phyloP scores from a whole-genome alignment of 1,140 invertebrate genomes.

The Apis laboriosa region DNA sequence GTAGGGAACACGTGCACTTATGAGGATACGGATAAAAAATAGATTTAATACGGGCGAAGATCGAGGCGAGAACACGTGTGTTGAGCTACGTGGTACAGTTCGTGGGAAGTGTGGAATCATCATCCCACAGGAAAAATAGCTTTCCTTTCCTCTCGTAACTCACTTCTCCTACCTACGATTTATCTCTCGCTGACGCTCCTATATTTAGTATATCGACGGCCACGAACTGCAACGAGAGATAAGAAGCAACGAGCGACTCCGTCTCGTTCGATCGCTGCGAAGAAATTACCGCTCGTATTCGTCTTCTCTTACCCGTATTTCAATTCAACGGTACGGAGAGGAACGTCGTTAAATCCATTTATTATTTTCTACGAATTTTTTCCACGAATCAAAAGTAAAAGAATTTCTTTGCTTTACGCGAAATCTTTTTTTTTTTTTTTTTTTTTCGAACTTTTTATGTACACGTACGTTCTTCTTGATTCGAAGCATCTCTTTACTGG shows the following conservation, averaged over 20 bases:
- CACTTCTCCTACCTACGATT: constrained; percentile 16
- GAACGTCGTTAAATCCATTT: not conserved
- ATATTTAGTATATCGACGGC: constrained; percentile 43
- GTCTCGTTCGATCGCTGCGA: not conserved
- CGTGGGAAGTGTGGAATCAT: constrained; percentile 43
- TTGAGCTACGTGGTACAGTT: not conserved
- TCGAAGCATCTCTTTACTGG: too few species aligned
- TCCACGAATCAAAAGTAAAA: too few species aligned
- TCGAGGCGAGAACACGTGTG: constrained; percentile 35
- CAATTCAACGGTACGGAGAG: not conserved
- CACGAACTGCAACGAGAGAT: constrained; percentile 22
- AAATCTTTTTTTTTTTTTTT: not conserved
- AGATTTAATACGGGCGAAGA: constrained; percentile 16
- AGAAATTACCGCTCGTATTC: not conserved
- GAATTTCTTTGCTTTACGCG: not conserved
- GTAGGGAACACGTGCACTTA: constrained; percentile 11
- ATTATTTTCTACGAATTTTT: too few species aligned
- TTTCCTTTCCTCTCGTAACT: constrained; percentile 21
- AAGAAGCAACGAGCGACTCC: not conserved
- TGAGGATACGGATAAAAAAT: constrained; percentile 50
- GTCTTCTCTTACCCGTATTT: not conserved
- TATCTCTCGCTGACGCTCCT: constrained; percentile 25
- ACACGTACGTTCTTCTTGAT: too few species aligned
- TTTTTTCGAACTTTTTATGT: too few species aligned
- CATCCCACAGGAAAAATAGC: constrained; percentile 17